phyloP scores from a whole-genome alignment of 2,888 invertebrate genomes.

The Catocala nupta region DNA sequence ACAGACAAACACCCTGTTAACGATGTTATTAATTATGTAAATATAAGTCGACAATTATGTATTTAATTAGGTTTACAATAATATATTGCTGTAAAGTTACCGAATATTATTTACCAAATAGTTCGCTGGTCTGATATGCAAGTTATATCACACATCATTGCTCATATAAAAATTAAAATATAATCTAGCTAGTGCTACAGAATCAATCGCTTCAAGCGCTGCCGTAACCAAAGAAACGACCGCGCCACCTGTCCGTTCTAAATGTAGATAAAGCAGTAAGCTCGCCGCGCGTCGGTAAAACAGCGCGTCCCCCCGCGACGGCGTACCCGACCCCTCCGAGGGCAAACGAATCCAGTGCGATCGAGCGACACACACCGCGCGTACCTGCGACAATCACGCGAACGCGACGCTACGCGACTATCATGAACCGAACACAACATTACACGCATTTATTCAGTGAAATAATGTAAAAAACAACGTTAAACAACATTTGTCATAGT shows the following conservation, averaged over 20 bases:
- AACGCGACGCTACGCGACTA: conserved; percentile 78
- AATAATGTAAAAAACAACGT: conserved; percentile 85
- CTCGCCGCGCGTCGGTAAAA: conserved; percentile 58
- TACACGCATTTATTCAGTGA: conserved; percentile 81
- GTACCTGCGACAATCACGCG: conserved; percentile 65
- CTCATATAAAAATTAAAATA: not conserved
- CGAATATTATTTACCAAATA: no score
- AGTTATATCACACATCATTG: not conserved
- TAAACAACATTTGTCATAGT: conserved; percentile 87
- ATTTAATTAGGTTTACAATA: no score
- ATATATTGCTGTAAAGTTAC: no score
- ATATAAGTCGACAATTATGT: no score
- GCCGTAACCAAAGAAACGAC: conserved; percentile 35
- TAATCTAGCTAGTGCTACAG: not conserved
- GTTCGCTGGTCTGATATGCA: no score
- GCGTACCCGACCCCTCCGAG: conserved; percentile 64
- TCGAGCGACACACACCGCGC: conserved; percentile 82
- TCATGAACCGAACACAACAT: conserved; percentile 78
- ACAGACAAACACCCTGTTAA: no score
- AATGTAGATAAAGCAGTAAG: conserved; percentile 61
- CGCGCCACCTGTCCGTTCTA: conserved; percentile 76
- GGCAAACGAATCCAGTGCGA: conserved; percentile 77
- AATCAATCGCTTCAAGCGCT: conserved; percentile 51
- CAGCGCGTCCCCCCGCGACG: conserved; percentile 62
- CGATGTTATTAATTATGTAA: no score